Evolutionary conservation across 1,140 invertebrate species (phyloP), one percentile per base, ranked within the genome.

Genomic region (Rhynchophorus ferrugineus): DNA sequence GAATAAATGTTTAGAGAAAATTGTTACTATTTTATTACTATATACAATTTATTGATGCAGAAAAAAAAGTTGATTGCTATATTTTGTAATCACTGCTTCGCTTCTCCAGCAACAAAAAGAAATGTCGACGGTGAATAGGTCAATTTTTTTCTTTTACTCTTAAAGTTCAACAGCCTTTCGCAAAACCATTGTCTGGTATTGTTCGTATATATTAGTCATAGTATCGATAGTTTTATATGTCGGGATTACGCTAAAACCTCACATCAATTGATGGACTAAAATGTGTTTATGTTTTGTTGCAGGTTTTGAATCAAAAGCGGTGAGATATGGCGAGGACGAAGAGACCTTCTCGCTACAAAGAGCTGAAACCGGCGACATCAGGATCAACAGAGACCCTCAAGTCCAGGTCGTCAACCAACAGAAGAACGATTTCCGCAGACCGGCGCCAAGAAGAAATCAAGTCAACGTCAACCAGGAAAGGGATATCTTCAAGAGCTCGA

Each of bases 321-420:
- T 74, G 16, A 75, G 75, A 49, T 71, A 75, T 52, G 78, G 78
- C 45, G 85, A 88, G 63, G 80, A 82, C 18, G 84, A 88, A 68
- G 73, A 79, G 9, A 81, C 84, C 33, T 88, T 86, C 67, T 78
- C 82, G 60, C 74, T 89, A 3, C 84, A 88, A 61, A 74, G 83
- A 11, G 84, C 84, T 17, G 85, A 88, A 67, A 83, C 82, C 48
- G 83, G 84, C 21, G 79, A 81, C 53, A 72, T 75, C 14, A 59
- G 67, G n/a, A 61, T 73, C 6, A 70, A 71, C 24, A 54, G 62
- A 13, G 68, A 70, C 42, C 66, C 68, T 47, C 67, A 70, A 49
- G 51, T 54, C 1, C 54, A 64, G 41, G 51, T 63, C 5, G 56
- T 68, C 3, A 66, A 68, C 43, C 66, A 69, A 56, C 64, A 66